phyloP scores from a whole-genome alignment of 2,888 invertebrate genomes.

The Ormyrus thymus region DNA sequence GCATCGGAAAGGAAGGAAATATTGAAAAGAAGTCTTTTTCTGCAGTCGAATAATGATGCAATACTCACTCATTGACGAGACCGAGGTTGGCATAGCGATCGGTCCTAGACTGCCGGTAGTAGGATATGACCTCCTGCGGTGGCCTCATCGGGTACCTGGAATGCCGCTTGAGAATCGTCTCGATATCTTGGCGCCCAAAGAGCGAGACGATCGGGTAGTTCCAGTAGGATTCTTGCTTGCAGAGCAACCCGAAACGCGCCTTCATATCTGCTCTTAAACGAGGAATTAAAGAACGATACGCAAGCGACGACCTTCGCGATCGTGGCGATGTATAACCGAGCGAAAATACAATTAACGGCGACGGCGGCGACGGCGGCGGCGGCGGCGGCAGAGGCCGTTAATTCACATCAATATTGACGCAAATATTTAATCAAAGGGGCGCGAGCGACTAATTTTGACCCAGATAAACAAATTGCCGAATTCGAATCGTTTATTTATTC shows the following conservation, averaged over 20 bases:
- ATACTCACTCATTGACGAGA: conserved; percentile 87
- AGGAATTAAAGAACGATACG: conserved; percentile 51
- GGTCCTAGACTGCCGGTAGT: conserved; percentile 83
- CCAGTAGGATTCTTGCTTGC: conserved; percentile 86
- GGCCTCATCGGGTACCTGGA: conserved; percentile 88
- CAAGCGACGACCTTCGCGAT: neutral
- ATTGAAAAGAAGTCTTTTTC: neutral
- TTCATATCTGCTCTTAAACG: conserved; percentile 73
- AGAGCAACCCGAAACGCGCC: conserved; percentile 82
- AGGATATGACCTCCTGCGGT: conserved; percentile 87
- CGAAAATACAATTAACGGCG: neutral
- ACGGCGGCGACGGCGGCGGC: neutral
- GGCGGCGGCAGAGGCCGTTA: neutral
- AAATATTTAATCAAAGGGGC: neutral
- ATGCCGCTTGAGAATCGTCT: conserved; percentile 83
- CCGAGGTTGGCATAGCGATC: conserved; percentile 89
- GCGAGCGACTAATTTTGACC: conserved; percentile 36
- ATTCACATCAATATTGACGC: conserved; percentile 12
- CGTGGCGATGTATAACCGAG: neutral
- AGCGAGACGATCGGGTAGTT: conserved; percentile 85
- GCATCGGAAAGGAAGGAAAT: neutral
- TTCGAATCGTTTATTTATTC: neutral
- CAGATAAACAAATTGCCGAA: conserved; percentile 50
- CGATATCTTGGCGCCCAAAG: conserved; percentile 83
- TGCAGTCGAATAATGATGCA: too few relatives aligned